Base-by-base conservation (phyloP, 2,888 invertebrate species). In the Rhimphoctona megacephalus region DNA sequence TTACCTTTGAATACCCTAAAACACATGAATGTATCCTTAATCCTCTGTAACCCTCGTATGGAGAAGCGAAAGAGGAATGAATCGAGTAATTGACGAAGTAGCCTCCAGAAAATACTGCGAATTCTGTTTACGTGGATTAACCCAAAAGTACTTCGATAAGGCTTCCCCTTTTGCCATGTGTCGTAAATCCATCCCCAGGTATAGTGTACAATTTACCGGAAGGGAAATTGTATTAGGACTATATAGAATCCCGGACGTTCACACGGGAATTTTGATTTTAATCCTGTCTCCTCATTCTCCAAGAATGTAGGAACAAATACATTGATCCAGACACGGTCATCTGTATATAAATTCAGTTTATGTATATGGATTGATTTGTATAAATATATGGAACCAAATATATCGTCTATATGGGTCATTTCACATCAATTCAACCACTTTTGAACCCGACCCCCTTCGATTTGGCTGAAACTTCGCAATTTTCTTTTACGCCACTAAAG, bases 211-310 rank as follows among this genome's bases (percentile, higher is more conserved):
- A 49, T 19, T 49, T n/a, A 49, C 19, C n/a, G 49, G 6, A n/a
- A 19, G 19, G 19, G n/a, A 49, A 49, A n/a, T 49, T 19, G 19
- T 19, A n/a, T 49, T 22, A 7, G 22, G 22, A 69, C 11, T 74
- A 7, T 30, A 5, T 30, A 61, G 11, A 17, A 43, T 81, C 64
- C 57, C 52, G 66, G 14, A 66, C 85, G 90, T 91, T 92, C 92
- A 86, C 92, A 92, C 92, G 92, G 91, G 90, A 90, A 92, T 92
- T 92, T 91, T 84, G 54, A 74, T 81, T 64, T 82, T 69, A 67
- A 89, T 88, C 88, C 79, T 79, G 73, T n/a, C n/a, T 19, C 30
- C 25, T 25, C n/a, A 33, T 54, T 78, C 54, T 57, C 61, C 57
- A 25, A 61, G 61, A 70, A 49, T 57, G 25, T 64, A 54, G 36